These are phyloP conservation scores for Chydorus sphaericus DNA, from an alignment of 2,888 invertebrate species.

Conservation along the genomic window DNA sequence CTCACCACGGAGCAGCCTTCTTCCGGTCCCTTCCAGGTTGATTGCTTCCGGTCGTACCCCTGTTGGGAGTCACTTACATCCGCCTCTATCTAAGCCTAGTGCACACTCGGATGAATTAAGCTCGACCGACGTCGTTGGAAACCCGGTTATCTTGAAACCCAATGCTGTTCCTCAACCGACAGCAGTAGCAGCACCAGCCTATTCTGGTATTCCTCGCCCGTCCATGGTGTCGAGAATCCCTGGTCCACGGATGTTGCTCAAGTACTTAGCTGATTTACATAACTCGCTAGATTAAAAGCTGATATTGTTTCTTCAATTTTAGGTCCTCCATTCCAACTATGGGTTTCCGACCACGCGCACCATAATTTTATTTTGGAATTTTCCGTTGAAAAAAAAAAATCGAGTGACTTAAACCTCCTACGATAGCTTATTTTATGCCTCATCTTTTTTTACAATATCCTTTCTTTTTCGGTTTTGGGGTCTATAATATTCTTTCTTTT, in stretches of 20 bases:
- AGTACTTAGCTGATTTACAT: too few relatives aligned
- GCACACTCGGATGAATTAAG: neutral
- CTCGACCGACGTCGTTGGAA: neutral
- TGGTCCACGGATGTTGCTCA: neutral
- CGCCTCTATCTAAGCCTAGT: neutral
- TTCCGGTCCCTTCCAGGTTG: neutral
- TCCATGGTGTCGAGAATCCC: constrained; percentile 3
- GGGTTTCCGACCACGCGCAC: neutral
- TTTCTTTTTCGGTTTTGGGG: neutral
- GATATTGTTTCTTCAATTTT: neutral
- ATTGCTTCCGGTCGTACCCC: neutral
- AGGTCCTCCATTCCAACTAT: constrained; percentile 1
- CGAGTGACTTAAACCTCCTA: neutral
- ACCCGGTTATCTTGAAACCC: neutral
- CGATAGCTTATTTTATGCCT: neutral
- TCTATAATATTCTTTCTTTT: too few relatives aligned
- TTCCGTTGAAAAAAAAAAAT: neutral
- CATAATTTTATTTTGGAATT: neutral
- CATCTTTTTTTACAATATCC: neutral
- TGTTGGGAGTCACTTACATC: neutral
- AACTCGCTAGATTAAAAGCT: too few relatives aligned
- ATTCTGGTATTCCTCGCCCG: neutral
- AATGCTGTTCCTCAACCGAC: neutral
- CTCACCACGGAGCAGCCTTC: neutral
- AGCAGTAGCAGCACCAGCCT: neutral